These are phyloP conservation scores for Aegithalos caudatus DNA, from an alignment of 2,113 vertebrate species.

Conservation along the genomic window DNA sequence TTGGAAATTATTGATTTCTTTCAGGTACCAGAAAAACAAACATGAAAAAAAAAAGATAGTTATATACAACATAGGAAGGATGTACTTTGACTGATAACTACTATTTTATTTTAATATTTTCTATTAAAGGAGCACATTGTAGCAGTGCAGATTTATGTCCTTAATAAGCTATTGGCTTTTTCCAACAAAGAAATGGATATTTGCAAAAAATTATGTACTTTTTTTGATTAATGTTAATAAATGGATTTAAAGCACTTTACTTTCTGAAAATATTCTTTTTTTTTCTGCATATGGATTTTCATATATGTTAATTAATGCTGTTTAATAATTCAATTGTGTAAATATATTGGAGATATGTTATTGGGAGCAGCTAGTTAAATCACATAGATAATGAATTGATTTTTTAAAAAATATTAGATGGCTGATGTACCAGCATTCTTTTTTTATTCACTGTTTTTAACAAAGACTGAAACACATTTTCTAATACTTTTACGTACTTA, in stretches of 20 bases:
- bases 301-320: neutral
- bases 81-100: neutral
- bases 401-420: neutral
- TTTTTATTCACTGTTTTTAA: neutral
- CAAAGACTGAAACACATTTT: neutral
- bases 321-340: neutral
- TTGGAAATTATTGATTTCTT: slow-evolving; percentile 12
- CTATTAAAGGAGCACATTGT: neutral
- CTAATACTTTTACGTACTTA: neutral
- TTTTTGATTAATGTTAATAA: neutral
- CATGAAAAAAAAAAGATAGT: neutral
- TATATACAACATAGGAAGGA: neutral
- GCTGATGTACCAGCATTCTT: neutral
- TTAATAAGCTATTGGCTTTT: neutral
- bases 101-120: slow-evolving; percentile 1
- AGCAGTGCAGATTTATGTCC: neutral
- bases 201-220: neutral
- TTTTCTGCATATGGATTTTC: neutral
- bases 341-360: neutral
- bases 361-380: neutral
- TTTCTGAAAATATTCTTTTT: neutral
- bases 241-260: neutral
- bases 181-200: neutral
- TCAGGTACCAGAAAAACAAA: neutral
- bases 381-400: neutral